A percentile compares a stretch with the other conserved stretches of the same genome.
phyloP scores from a whole-genome alignment of 2,888 invertebrate species.

The Drosophila suboccidentalis region DNA sequence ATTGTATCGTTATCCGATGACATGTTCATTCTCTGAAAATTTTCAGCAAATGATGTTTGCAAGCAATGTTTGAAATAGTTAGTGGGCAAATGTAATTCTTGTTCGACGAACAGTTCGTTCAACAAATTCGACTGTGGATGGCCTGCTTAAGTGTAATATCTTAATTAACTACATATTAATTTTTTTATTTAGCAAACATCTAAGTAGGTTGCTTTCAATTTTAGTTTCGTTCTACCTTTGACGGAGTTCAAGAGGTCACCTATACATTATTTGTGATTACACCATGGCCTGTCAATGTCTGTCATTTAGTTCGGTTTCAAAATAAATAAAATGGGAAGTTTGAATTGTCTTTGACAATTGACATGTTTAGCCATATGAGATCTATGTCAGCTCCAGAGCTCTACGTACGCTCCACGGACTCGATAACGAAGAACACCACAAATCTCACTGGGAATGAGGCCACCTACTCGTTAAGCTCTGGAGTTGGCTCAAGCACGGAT shows the following conservation, averaged over 20 bases:
- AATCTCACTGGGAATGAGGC: not conserved
- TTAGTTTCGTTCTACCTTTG: not conserved
- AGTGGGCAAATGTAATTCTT: no score
- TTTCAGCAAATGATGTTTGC: no score
- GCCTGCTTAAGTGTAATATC: no score
- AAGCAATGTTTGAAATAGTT: no score
- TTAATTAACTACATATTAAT: no score
- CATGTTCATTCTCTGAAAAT: no score
- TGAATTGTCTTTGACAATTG: constrained; percentile 18
- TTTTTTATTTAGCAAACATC: no score
- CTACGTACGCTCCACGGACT: constrained; percentile 16
- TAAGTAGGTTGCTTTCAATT: not conserved
- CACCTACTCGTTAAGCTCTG: constrained; percentile 13
- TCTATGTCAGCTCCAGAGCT: constrained; percentile 50
- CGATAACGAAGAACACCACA: not conserved
- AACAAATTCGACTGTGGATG: no score
- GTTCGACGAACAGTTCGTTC: no score
- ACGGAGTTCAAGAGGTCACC: not conserved
- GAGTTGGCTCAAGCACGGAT: constrained; percentile 13
- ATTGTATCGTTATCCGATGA: no score
- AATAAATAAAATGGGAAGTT: constrained; percentile 2
- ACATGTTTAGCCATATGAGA: constrained; percentile 25
- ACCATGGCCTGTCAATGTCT: not conserved
- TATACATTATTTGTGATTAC: not conserved
- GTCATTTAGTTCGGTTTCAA: not conserved